phyloP scores from a whole-genome alignment of 2,113 vertebrate species.

The Campylomormyrus numenius region DNA sequence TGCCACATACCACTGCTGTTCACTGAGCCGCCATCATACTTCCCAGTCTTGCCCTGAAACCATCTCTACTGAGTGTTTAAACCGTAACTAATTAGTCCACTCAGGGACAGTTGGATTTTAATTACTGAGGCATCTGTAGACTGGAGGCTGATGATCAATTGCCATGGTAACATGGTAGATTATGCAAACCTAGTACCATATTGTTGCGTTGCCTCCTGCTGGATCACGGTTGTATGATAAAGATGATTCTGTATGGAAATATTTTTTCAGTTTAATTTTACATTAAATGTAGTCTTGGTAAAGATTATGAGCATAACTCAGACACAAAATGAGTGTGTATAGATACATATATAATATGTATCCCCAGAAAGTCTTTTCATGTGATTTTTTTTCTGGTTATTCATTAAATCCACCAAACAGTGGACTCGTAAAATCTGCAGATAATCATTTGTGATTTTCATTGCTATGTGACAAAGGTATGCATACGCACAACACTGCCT shows the following conservation, averaged over 20 bases:
- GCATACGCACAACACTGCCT: neutral
- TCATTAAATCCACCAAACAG: neutral
- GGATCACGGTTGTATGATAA: neutral
- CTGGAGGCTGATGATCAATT: constrained; percentile 1
- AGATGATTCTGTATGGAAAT: neutral
- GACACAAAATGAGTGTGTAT: neutral
- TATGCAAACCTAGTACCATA: neutral
- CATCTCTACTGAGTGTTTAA: neutral
- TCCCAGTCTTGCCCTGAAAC: neutral
- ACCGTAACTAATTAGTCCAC: neutral
- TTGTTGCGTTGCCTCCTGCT: neutral
- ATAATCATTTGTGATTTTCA: neutral
- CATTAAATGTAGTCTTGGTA: neutral
- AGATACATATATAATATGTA: neutral
- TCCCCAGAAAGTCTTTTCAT: neutral
- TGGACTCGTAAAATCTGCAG: neutral
- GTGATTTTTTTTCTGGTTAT: neutral
- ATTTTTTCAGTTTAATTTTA: neutral
- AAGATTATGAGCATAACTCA: neutral
- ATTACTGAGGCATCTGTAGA: neutral
- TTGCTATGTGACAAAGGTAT: neutral
- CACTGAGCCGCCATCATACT: neutral
- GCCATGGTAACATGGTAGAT: neutral
- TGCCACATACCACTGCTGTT: neutral
- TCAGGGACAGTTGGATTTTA: neutral